Percentiles rank a stretch among this genome's conserved stretches.
These are phyloP conservation scores for Baryphthengus martii DNA, from an alignment of 2,113 vertebrate species.

Conservation along the genomic window DNA sequence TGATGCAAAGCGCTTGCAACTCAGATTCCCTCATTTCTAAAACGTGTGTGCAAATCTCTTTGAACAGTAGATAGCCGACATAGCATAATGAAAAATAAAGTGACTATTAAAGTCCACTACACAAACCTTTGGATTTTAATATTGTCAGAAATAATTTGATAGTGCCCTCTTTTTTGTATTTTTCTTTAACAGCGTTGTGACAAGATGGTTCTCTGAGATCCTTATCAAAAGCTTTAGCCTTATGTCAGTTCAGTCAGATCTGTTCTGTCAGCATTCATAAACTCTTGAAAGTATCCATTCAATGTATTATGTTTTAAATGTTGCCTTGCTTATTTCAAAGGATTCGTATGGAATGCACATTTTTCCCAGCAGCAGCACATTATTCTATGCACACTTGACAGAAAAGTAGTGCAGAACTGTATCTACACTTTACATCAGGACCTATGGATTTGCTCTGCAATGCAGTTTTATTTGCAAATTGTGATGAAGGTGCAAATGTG, in stretches of 20 bases:
- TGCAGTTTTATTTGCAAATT: not conserved
- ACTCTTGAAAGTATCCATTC: not conserved
- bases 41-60: not conserved
- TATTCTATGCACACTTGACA: not conserved
- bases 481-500: not conserved
- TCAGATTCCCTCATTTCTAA: not conserved
- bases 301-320: not conserved
- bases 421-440: not conserved
- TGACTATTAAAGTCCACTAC: not conserved
- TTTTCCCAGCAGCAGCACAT: not conserved
- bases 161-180: not conserved
- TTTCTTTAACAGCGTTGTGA: not conserved
- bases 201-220: not conserved
- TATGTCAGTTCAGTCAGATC: not conserved
- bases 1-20: not conserved
- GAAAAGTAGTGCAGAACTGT: not conserved
- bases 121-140: not conserved
- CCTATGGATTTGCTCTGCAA: not conserved
- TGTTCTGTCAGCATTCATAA: not conserved
- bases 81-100: not conserved
- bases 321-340: not conserved
- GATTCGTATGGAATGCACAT: not conserved
- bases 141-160: not conserved
- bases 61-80: rapidly evolving
- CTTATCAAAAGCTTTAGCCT: not conserved